Percentiles rank a stretch among this genome's conserved stretches.
phyloP scores from a whole-genome alignment of 2,113 vertebrate species.

The Callipepla californica region DNA sequence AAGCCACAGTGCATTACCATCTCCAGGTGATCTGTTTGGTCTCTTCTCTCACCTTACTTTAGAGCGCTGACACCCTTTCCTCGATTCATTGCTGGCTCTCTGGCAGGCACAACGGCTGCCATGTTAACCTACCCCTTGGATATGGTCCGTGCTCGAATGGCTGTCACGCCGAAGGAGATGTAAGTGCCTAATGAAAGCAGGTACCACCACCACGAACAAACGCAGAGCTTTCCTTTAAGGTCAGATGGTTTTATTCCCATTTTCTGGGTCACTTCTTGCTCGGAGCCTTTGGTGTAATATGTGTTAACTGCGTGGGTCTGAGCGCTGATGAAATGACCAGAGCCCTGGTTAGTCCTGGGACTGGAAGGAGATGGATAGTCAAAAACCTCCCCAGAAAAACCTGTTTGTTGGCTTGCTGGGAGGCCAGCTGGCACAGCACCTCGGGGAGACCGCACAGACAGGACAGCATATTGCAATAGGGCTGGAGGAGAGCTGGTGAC shows the following conservation, averaged over 20 bases:
- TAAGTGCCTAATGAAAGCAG: slow-evolving; percentile 72
- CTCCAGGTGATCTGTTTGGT: slow-evolving; percentile 20
- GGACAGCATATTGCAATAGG: neutral
- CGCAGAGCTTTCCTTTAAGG: neutral
- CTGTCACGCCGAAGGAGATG: slow-evolving; percentile 98
- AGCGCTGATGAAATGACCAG: neutral
- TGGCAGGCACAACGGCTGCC: slow-evolving; percentile 92
- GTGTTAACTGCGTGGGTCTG: neutral
- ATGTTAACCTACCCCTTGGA: slow-evolving; percentile 96
- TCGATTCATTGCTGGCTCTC: slow-evolving; percentile 89
- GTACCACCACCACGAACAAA: neutral
- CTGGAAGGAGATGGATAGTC: neutral
- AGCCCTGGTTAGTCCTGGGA: neutral
- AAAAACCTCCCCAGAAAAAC: neutral
- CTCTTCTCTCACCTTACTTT: slow-evolving; percentile 15
- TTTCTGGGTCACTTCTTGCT: slow-evolving; percentile 39
- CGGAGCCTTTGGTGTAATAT: slow-evolving; percentile 7
- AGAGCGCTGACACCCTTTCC: slow-evolving; percentile 91
- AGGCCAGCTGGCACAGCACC: neutral
- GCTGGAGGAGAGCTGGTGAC: neutral
- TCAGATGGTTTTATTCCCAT: neutral
- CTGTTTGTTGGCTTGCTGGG: neutral
- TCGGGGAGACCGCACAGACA: fast-evolving
- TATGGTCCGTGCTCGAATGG: slow-evolving; percentile 98
- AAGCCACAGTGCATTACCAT: neutral